Conservation (phyloP, 2,888 invertebrate species). For the Melinopterus prodromus region DNA sequence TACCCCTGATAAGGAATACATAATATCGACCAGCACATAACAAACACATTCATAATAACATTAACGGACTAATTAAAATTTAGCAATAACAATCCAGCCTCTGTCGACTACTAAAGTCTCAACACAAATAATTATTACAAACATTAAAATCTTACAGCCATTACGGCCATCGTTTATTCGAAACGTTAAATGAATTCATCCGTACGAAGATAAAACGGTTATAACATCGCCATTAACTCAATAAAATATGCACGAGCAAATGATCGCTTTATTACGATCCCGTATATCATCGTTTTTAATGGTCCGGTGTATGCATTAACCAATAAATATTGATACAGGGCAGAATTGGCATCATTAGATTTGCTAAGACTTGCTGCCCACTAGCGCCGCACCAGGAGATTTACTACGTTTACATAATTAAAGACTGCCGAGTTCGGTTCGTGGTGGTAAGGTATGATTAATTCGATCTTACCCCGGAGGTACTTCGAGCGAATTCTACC, state of each 20-base stretch:
- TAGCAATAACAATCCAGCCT: neutral
- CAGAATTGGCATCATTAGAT: conserved; percentile 4
- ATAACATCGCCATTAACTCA: conserved; percentile 27
- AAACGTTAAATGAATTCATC: conserved; percentile 28
- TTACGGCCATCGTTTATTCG: neutral
- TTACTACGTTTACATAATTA: conserved; percentile 4
- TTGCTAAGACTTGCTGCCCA: neutral
- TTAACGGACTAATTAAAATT: neutral
- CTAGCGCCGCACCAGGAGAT: neutral
- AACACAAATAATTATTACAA: neutral
- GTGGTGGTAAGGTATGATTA: neutral
- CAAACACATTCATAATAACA: neutral
- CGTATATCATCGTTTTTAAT: neutral
- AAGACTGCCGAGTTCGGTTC: neutral
- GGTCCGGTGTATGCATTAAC: conserved; percentile 11
- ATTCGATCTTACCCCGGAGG: neutral
- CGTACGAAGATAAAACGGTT: conserved; percentile 22
- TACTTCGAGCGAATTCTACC: neutral
- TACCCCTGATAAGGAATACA: neutral
- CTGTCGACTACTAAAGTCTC: neutral
- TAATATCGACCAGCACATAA: neutral
- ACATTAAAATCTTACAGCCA: neutral
- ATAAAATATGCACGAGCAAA: conserved; percentile 27
- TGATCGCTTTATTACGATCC: conserved; percentile 28
- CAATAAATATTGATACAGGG: conserved; percentile 26